Base-by-base conservation (phyloP, 37 sponge, comb jelly and placozoan genomes). In the Beroe ovata region DNA sequence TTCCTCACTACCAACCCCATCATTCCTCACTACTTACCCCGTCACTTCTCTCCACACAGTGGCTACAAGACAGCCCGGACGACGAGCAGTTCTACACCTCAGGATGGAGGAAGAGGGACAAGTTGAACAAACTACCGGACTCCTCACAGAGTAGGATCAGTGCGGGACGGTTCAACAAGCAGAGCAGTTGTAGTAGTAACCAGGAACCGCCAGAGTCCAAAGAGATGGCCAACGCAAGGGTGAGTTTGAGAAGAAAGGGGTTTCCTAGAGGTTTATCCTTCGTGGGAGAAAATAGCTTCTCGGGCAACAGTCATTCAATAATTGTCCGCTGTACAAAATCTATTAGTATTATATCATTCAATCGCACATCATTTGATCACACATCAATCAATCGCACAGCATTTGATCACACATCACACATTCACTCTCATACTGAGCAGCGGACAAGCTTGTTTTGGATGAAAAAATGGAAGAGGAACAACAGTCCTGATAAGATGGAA, bases 71-170 rank as follows among this genome's bases (percentile, higher is more conserved):
- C 36, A 19, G 32, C 1, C 28, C 63, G 28, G 2, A 1, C 18
- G 84, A 77, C 26, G 84, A 77, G 28, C 8, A 19, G 54, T 77
- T 40, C 47, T 77, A 77, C 54, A 42, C 47, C 1, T 42, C 54
- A 20, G 84, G 84, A 1, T 77, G 84, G 84, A 77, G 84, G 33
- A 77, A 23, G 26, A 77, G 84, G 23, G 84, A 77, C 54, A 77
- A 42, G 84, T 23, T 77, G 84, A 77, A 77, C 84, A 77, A 42
- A 19, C 22, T 77, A 8, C 84, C 84, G 0, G 84, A 77, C 4
- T 25, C 84, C 38, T 77, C 84, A 0, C 42, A 39, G 28, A 42
- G 54, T 25, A 11, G 84, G 26, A 39, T 77, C 23, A 42, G 84
- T 39, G 16, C 84, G 28, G 0, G 84, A 54, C 23, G 39, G 4